A percentile compares a stretch with the other conserved stretches of the same genome.
Conservation (phyloP, 2,888 invertebrate genomes). For the Netelia inedita region DNA sequence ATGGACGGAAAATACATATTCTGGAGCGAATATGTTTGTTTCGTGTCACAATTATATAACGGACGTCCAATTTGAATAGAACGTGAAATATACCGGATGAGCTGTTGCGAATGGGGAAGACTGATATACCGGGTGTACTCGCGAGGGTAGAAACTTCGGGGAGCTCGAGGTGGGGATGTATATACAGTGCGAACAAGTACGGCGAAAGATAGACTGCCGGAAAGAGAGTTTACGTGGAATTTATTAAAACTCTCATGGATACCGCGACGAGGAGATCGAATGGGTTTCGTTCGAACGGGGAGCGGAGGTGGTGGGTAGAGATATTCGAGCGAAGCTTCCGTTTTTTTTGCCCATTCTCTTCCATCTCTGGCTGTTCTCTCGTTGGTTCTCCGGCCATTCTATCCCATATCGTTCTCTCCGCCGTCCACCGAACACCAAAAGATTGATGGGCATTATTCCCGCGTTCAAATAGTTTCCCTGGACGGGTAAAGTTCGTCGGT, state of each 20-base stretch:
- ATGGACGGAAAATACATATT: too few species aligned
- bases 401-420: constrained; percentile 60
- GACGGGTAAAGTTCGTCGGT: constrained; percentile 74
- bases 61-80: constrained; percentile 29
- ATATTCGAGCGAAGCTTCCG: constrained; percentile 52
- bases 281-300: constrained; percentile 42
- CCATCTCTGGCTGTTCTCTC: neutral
- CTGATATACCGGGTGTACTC: too few species aligned
- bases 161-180: neutral
- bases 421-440: constrained; percentile 70
- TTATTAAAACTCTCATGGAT: constrained; percentile 65
- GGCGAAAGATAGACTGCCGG: constrained; percentile 57
- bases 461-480: constrained; percentile 77
- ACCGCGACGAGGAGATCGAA: constrained; percentile 40
- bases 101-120: too few species aligned
- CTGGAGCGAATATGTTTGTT: too few species aligned
- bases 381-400: constrained; percentile 35
- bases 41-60: constrained; percentile 1
- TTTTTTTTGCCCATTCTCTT: constrained; percentile 28
- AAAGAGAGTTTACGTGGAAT: constrained; percentile 64
- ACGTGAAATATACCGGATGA: neutral
- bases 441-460: constrained; percentile 80
- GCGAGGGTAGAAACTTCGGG: too few species aligned
- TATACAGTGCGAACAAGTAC: constrained; percentile 28
- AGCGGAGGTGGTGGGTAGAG: constrained; percentile 41